These are phyloP conservation scores for Drosophila arizonae DNA, from an alignment of 1,140 invertebrate genomes.

Conservation along the genomic window DNA sequence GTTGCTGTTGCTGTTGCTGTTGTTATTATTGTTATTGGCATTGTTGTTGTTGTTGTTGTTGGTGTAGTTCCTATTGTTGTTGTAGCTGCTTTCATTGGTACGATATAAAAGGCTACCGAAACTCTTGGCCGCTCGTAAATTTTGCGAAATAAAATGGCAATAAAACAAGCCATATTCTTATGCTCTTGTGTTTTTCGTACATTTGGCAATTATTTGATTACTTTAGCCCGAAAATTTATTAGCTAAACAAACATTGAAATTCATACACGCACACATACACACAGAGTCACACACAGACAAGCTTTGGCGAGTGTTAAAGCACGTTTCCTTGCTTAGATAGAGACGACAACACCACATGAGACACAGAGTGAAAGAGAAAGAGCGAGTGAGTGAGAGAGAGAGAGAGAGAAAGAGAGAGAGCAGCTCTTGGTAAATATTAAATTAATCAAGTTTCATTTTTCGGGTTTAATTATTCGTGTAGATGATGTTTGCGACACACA, in stretches of 20 bases:
- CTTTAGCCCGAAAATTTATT: conserved; percentile 76
- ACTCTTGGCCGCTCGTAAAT: conserved; percentile 77
- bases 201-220: conserved; percentile 80
- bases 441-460: conserved; percentile 76
- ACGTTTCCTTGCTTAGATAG: conserved; percentile 27
- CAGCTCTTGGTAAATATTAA: conserved; percentile 60
- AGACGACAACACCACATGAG: background rate
- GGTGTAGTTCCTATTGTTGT: conserved; percentile 1
- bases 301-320: conserved; percentile 19
- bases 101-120: conserved; percentile 49
- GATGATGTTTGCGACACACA: conserved; percentile 46
- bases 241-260: conserved; percentile 74
- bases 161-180: conserved; percentile 69
- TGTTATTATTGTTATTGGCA: conserved; percentile 15
- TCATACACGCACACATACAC: conserved; percentile 29
- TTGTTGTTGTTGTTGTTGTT: conserved; percentile 20
- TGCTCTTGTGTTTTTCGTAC: conserved; percentile 60
- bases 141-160: conserved; percentile 79
- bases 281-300: conserved; percentile 8
- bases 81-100: conserved; percentile 36
- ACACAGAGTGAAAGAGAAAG: background rate
- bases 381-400: background rate
- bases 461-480: conserved; percentile 62
- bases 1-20: conserved; percentile 15
- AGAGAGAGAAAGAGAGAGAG: conserved; percentile 6